Evolutionary conservation across 2,113 vertebrate genomes (phyloP).

Genomic region (Gasterosteus aculeatus): DNA sequence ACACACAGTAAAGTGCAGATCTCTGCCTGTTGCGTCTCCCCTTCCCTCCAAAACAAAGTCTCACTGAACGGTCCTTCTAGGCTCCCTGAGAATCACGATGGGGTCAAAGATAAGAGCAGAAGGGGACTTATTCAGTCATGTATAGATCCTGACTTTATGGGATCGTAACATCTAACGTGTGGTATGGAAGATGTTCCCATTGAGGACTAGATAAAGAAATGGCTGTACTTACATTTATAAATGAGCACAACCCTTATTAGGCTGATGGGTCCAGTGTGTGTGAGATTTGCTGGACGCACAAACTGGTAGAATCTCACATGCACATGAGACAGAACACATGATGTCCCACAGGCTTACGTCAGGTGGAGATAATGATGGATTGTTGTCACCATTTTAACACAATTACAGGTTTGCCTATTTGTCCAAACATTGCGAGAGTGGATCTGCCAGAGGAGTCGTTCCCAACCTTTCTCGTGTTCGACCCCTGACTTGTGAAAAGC

Average conservation of each 20-base stretch:
- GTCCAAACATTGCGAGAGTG: neutral
- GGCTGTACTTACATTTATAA: too few relatives aligned
- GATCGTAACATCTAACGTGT: too few relatives aligned
- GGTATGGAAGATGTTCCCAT: too few relatives aligned
- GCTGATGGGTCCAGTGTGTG: neutral
- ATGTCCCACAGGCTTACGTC: neutral
- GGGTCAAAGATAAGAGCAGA: too few relatives aligned
- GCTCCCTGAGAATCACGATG: too few relatives aligned
- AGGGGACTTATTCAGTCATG: too few relatives aligned
- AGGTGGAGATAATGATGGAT: neutral
- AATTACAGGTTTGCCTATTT: neutral
- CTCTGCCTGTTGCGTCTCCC: too few relatives aligned
- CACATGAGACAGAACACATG: neutral
- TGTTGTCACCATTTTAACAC: neutral
- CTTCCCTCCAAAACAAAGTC: too few relatives aligned
- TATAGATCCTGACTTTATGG: too few relatives aligned
- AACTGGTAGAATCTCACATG: neutral
- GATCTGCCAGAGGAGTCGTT: neutral
- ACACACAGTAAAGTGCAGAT: too few relatives aligned
- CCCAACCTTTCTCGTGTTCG: neutral
- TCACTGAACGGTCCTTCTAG: too few relatives aligned
- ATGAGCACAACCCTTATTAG: neutral
- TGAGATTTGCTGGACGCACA: neutral
- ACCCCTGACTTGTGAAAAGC: neutral
- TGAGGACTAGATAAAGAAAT: too few relatives aligned